These are phyloP conservation scores for Lissonota sp. DNA, from an alignment of 2,888 invertebrate genomes.

Conservation along the genomic window DNA sequence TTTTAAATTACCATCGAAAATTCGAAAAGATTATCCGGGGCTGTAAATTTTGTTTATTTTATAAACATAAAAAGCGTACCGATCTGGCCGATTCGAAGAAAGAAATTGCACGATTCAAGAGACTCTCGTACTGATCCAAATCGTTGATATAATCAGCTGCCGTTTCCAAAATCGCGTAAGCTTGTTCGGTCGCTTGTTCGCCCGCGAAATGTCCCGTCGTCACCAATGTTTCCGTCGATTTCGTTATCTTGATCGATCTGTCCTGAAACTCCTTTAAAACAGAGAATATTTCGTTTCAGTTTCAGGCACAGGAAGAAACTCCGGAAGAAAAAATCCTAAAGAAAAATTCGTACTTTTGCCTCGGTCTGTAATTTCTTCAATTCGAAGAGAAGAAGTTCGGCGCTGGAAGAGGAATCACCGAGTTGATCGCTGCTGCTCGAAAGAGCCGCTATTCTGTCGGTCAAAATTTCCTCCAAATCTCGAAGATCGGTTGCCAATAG, in stretches of 20 bases:
- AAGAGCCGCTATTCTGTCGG: conserved; percentile 85
- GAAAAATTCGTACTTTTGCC: conserved; percentile 85
- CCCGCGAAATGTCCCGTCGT: conserved; percentile 89
- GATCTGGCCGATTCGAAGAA: conserved; percentile 90
- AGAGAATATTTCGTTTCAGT: conserved; percentile 16
- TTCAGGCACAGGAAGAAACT: background rate
- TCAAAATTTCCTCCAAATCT: conserved; percentile 87
- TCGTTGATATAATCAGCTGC: conserved; percentile 90
- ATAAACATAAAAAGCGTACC: conserved; percentile 83
- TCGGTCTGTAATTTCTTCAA: conserved; percentile 89
- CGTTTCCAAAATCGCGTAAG: conserved; percentile 88
- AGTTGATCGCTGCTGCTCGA: conserved; percentile 86
- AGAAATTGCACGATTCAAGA: conserved; percentile 88
- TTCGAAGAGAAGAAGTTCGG: conserved; percentile 88
- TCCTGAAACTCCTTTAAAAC: conserved; percentile 88
- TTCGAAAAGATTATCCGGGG: too few species aligned
- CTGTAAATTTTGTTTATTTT: too few species aligned
- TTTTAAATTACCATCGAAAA: too few species aligned
- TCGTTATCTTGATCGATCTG: conserved; percentile 90
- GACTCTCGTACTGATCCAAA: conserved; percentile 89
- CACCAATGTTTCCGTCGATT: conserved; percentile 91
- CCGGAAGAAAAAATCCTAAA: too few species aligned
- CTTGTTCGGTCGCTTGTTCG: conserved; percentile 88
- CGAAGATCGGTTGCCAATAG: conserved; percentile 90
- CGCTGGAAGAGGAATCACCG: conserved; percentile 90